Conservation (phyloP, 2,888 invertebrate genomes). For the Noctua comes region DNA sequence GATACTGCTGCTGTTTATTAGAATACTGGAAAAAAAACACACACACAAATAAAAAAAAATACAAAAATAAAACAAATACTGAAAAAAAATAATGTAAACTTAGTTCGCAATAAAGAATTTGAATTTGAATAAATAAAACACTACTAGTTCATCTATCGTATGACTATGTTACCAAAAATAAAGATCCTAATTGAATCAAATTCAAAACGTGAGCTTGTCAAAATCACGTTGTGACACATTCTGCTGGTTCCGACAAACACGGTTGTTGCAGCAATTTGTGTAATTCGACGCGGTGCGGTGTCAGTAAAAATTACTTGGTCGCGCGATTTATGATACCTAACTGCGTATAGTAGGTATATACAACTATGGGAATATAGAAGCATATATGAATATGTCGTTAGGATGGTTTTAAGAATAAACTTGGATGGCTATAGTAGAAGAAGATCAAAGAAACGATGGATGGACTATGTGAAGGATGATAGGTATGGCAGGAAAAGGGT, state of each 20-base stretch:
- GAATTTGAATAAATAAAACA: neutral
- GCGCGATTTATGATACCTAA: neutral
- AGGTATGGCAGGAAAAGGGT: too few species aligned
- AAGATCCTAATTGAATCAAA: conserved; percentile 1
- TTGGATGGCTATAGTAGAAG: too few species aligned
- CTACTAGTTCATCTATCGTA: neutral
- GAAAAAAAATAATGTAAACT: too few species aligned
- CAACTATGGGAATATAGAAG: neutral
- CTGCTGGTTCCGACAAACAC: too few species aligned
- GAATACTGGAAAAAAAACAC: too few species aligned
- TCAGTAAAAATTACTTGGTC: neutral
- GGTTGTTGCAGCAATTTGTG: neutral
- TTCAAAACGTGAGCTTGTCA: neutral
- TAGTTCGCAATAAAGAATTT: too few species aligned
- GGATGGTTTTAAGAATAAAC: neutral
- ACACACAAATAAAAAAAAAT: too few species aligned
- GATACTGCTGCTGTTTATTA: too few species aligned
- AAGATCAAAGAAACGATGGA: too few species aligned
- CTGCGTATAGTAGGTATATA: neutral
- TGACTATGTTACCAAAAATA: neutral
- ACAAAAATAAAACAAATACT: too few species aligned
- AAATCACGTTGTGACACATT: neutral
- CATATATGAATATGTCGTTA: neutral
- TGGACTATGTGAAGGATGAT: too few species aligned
- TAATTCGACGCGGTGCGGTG: conserved; percentile 10